A percentile compares a stretch with the other conserved stretches of the same genome.
These are phyloP conservation scores for Heliothis peltigera DNA, from an alignment of 2,888 invertebrate species.

Conservation along the genomic window DNA sequence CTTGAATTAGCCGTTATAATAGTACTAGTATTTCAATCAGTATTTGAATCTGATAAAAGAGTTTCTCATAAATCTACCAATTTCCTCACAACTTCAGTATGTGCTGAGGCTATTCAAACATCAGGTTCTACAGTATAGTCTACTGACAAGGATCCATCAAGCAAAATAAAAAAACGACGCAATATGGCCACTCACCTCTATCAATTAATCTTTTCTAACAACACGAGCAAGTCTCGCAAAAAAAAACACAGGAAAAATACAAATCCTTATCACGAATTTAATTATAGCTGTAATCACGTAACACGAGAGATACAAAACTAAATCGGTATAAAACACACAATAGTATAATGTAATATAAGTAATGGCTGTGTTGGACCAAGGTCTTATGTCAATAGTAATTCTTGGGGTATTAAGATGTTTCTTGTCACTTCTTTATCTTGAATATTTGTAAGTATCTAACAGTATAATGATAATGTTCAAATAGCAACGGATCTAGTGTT, in stretches of 20 bases:
- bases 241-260: conserved; percentile 13
- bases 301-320: conserved; percentile 55
- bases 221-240: background rate
- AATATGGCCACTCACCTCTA: background rate
- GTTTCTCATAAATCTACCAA: background rate
- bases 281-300: conserved; percentile 55
- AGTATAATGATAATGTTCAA: too few relatives aligned
- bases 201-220: background rate
- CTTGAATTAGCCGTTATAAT: background rate
- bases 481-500: too few relatives aligned
- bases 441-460: background rate
- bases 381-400: conserved; percentile 30
- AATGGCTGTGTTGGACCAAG: conserved; percentile 34
- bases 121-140: background rate
- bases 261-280: conserved; percentile 43
- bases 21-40: background rate
- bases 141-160: background rate
- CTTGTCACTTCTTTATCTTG: conserved; percentile 21
- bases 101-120: background rate
- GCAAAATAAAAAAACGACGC: background rate
- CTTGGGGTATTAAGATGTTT: conserved; percentile 28
- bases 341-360: conserved; percentile 20
- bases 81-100: background rate
- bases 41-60: background rate
- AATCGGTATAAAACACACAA: conserved; percentile 45